phyloP scores from a whole-genome alignment of 1,140 invertebrate genomes.

The Tetramorium parvispinum region DNA sequence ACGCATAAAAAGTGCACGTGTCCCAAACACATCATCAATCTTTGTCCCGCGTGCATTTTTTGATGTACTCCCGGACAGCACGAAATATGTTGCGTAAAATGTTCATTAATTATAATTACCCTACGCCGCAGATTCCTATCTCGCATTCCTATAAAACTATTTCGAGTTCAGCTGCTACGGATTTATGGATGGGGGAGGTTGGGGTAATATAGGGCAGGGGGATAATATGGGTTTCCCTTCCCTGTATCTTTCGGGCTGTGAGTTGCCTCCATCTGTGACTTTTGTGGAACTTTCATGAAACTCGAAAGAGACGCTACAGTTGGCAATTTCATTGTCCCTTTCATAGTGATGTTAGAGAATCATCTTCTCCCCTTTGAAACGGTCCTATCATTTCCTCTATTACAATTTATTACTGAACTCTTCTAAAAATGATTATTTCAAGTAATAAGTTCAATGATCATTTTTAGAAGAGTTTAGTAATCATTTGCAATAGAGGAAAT shows the following conservation, averaged over 20 bases:
- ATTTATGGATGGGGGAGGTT: background rate
- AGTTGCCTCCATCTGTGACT: conserved; percentile 22
- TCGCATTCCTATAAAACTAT: conserved; percentile 12
- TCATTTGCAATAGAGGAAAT: background rate
- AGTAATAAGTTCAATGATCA: too few relatives aligned
- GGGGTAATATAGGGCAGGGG: background rate
- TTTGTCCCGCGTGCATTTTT: background rate
- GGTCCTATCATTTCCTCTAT: too few relatives aligned
- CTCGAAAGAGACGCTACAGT: background rate
- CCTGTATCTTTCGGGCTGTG: background rate
- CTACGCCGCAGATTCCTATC: background rate
- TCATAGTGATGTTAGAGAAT: background rate
- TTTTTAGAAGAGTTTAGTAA: too few relatives aligned
- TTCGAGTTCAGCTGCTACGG: conserved; percentile 7
- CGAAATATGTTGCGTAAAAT: background rate
- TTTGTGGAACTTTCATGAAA: conserved; percentile 13
- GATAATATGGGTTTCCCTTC: background rate
- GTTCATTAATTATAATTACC: conserved; percentile 9
- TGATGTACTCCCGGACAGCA: background rate
- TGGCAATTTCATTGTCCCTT: background rate
- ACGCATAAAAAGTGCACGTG: background rate
- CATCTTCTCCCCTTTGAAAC: background rate
- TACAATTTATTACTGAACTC: background rate
- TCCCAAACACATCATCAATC: background rate
- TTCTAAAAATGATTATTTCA: too few relatives aligned